Evolutionary conservation across 1,140 invertebrate genomes (phyloP).

Genomic region (Drosophila albomicans): DNA sequence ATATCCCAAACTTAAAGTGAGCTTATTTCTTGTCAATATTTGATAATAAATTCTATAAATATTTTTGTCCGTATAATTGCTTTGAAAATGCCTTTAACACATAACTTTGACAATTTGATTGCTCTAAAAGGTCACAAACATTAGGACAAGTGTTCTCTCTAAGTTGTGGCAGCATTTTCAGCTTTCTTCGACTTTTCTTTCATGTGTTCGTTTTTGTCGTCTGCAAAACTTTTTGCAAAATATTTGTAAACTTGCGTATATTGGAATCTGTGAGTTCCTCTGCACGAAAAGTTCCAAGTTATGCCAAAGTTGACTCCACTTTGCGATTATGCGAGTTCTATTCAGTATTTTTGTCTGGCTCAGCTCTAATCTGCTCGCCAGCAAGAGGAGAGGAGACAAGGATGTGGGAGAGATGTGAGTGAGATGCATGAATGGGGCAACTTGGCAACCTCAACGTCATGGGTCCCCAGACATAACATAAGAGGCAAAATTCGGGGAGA

Average conservation of each 20-base stretch:
- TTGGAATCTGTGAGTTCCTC: conserved; percentile 48
- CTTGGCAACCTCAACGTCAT: conserved; percentile 46
- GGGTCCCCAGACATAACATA: conserved; percentile 34
- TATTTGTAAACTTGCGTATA: conserved; percentile 62
- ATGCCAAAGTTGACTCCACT: conserved; percentile 56
- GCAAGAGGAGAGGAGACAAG: no score
- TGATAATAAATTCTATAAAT: conserved; percentile 5
- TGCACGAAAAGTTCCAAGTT: conserved; percentile 46
- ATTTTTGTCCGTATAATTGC: background rate
- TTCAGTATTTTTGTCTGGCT: conserved; percentile 26
- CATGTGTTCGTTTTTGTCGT: conserved; percentile 11
- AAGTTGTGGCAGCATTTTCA: background rate
- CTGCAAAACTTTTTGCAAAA: conserved; percentile 45
- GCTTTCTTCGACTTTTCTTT: background rate
- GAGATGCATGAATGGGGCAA: background rate
- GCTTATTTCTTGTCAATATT: background rate
- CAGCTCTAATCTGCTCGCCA: background rate
- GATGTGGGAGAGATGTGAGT: background rate
- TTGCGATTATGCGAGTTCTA: conserved; percentile 36
- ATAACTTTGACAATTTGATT: conserved; percentile 14
- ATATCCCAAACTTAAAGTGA: background rate
- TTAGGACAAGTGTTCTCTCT: conserved; percentile 3
- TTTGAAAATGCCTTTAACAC: conserved; percentile 5
- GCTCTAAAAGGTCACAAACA: conserved; percentile 30
- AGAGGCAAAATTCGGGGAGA: conserved; percentile 5